These are phyloP conservation scores for Lottia gigantea DNA, from an alignment of 2,888 invertebrate genomes.

Conservation along the genomic window DNA sequence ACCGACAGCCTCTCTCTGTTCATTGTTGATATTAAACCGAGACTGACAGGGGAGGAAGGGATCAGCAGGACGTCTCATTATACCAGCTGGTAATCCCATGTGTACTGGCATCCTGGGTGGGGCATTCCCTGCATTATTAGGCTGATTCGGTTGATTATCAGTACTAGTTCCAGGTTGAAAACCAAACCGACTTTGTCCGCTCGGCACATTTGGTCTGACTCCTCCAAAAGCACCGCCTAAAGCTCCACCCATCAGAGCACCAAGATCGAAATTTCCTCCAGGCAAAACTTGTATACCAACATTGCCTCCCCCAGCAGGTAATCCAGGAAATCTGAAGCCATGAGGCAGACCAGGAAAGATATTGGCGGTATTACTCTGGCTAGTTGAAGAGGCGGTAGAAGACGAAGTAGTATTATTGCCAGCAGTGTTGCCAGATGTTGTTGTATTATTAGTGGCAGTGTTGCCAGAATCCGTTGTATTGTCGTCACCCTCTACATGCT, in stretches of 20 bases:
- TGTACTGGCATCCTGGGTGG: conserved; percentile 18
- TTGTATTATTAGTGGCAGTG: background rate
- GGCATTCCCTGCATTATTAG: conserved; percentile 18
- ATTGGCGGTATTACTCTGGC: background rate
- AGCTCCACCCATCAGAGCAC: too few species aligned
- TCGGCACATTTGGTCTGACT: too few species aligned
- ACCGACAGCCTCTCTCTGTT: too few species aligned
- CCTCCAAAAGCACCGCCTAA: too few species aligned
- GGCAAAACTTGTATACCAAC: too few species aligned
- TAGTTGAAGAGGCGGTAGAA: conserved; percentile 5
- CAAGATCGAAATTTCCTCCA: too few species aligned
- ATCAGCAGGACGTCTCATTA: conserved; percentile 38
- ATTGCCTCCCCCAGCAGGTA: too few species aligned
- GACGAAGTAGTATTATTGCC: conserved; percentile 6
- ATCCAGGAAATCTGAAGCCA: background rate
- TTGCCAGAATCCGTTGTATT: too few species aligned
- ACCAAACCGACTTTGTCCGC: too few species aligned
- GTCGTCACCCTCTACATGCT: too few species aligned
- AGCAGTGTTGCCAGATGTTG: background rate
- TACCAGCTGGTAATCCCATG: conserved; percentile 5
- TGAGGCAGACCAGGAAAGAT: conserved; percentile 12
- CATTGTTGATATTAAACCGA: background rate
- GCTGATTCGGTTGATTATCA: background rate
- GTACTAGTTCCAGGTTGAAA: conserved; percentile 7
- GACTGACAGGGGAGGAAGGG: conserved; percentile 50